Conservation (phyloP, 1,140 invertebrate genomes). For the Oreohelix idahoensis region DNA sequence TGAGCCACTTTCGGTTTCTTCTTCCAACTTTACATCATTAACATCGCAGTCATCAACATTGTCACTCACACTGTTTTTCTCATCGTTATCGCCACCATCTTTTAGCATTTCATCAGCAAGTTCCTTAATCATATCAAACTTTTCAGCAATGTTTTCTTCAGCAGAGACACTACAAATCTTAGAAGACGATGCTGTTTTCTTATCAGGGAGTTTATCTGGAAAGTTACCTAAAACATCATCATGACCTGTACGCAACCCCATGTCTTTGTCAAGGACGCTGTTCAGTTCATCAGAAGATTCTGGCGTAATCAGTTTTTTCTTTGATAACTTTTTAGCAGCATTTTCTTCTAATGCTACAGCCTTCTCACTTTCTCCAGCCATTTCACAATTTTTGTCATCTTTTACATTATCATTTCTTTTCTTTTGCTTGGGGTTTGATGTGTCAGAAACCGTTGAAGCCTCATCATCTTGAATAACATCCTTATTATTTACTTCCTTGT, state of each 20-base stretch:
- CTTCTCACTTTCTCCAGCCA: background rate
- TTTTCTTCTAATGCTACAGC: background rate
- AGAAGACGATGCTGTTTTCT: background rate
- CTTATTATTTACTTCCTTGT: slow-evolving; percentile 5
- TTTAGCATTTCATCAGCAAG: slow-evolving; percentile 69
- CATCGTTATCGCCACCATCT: slow-evolving; percentile 35
- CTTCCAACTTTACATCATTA: too few relatives aligned
- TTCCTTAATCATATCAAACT: slow-evolving; percentile 63
- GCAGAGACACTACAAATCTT: background rate
- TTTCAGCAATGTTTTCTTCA: slow-evolving; percentile 57
- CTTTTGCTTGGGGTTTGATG: background rate
- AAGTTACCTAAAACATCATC: background rate
- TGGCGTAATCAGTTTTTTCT: too few relatives aligned
- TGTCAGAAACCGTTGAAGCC: slow-evolving; percentile 25
- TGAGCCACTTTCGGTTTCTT: background rate
- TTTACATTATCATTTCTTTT: slow-evolving; percentile 31
- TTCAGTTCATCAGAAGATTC: too few relatives aligned
- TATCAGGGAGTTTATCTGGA: background rate
- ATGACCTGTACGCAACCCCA: too few relatives aligned
- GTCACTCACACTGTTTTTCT: slow-evolving; percentile 17
- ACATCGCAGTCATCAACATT: background rate
- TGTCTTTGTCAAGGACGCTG: background rate
- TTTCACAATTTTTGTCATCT: slow-evolving; percentile 16
- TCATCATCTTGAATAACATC: slow-evolving; percentile 23
- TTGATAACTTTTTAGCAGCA: background rate